Base-by-base conservation (phyloP, 2,888 invertebrate species). In the Bugulina stolonifera region DNA sequence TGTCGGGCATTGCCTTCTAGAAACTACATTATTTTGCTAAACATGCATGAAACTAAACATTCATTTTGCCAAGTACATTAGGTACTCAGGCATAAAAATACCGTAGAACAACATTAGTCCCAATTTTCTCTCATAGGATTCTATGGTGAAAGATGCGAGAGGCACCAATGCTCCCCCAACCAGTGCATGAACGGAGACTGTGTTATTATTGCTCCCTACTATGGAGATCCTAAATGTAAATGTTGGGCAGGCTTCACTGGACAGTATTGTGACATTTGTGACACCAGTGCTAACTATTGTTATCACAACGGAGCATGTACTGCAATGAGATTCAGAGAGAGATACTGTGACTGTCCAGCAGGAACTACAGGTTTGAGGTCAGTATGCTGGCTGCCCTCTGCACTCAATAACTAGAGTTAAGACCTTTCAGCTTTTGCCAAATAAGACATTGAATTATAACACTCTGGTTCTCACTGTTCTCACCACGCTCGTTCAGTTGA, bases 151-250 rank as follows among this genome's bases (percentile, higher is more conserved):
- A 57, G 27, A 57, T 57, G 57, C n/a, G 57, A 57, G 23, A 57
- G 23, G 23, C 25, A 57, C 57, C 57, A 57, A 23, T 57, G 57
- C 57, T 57, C 57, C 3, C 57, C 57, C 57, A 57, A 57, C 57
- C 57, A 22, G 57, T 57, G 57, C 25, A 22, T 57, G n/a, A 57
- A 57, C n/a, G 57, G 57, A 27, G 57, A 25, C 57, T 57, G 57
- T 57, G n/a, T 57, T 5, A 57, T 27, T 14, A 57, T 25, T 5
- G 27, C 57, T 5, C 57, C 57, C 3, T 57, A 57, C n/a, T 25
- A 5, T 3, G 57, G 57, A 57, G 57, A 57, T 57, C 57, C 57
- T 57, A 22, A 57, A n/a, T 57, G 57, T 57, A 57, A 57, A 5
- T 57, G 57, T 23, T 27, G 57, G 57, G 27, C 10, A 5, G 57